A percentile compares a stretch with the other conserved stretches of the same genome.
phyloP scores from a whole-genome alignment of 2,113 vertebrate species.

The Chaetorhynchus papuensis region DNA sequence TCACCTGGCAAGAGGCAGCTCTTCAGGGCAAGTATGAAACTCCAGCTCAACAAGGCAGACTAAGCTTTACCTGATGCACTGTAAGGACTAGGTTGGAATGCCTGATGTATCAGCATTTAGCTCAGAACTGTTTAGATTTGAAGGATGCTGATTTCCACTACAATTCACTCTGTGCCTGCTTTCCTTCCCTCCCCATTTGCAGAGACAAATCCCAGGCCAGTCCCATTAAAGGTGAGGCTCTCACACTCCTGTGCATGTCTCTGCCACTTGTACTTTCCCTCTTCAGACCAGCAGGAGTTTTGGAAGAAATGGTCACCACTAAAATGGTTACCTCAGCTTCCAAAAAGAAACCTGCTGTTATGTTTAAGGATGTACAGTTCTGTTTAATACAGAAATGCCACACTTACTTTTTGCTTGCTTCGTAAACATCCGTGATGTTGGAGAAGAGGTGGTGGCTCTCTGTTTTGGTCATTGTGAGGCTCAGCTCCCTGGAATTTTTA shows the following conservation, averaged over 20 bases:
- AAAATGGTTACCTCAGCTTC: background rate
- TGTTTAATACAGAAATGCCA: background rate
- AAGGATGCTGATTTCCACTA: background rate
- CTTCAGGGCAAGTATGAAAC: background rate
- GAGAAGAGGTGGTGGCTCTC: slow-evolving; percentile 98
- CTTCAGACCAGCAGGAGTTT: background rate
- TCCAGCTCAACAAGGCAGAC: background rate
- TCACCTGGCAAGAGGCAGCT: background rate
- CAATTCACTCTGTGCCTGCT: background rate
- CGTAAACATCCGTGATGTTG: slow-evolving; percentile 90
- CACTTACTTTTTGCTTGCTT: slow-evolving; percentile 92
- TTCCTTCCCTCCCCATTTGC: background rate
- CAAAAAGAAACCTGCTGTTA: background rate
- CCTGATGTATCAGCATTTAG: background rate
- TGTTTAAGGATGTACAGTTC: background rate
- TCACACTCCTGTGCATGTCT: fast-evolving
- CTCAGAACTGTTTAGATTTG: background rate
- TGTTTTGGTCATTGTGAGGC: slow-evolving; percentile 91
- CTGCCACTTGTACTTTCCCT: too few species aligned
- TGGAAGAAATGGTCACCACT: background rate
- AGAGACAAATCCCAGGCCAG: background rate
- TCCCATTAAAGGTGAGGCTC: background rate
- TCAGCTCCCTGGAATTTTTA: slow-evolving; percentile 87
- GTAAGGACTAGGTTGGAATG: fast-evolving
- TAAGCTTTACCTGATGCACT: background rate